These are phyloP conservation scores for Aphelenchoides bicaudatus DNA, from an alignment of 2,888 invertebrate genomes.

Conservation along the genomic window DNA sequence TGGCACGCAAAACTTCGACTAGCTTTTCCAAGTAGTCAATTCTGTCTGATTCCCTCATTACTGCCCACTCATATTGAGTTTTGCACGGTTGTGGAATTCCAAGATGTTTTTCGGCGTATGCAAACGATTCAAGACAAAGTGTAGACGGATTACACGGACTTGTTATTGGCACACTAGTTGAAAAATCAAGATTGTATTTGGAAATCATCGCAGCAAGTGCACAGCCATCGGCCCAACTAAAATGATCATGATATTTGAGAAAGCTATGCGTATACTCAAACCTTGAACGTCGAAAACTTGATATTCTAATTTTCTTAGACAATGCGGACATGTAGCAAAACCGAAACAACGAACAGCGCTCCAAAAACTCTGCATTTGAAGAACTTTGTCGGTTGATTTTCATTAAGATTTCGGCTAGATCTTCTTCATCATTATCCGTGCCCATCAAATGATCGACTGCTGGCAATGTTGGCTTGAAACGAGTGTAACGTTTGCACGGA, in stretches of 20 bases:
- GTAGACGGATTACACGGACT: constrained; percentile 20
- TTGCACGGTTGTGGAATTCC: constrained; percentile 33
- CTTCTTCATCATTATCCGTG: constrained; percentile 28
- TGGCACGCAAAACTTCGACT: constrained; percentile 18
- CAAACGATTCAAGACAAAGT: constrained; percentile 24
- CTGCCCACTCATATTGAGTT: constrained; percentile 27
- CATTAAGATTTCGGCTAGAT: constrained; percentile 15
- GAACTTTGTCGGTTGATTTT: constrained; percentile 4
- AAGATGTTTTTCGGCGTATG: constrained; percentile 24
- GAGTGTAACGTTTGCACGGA: constrained; percentile 68
- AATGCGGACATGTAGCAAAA: constrained; percentile 18
- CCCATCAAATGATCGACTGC: constrained; percentile 19
- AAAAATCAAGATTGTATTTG: constrained; percentile 37
- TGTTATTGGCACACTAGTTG: constrained; percentile 26
- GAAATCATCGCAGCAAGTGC: constrained; percentile 39
- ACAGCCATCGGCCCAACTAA: constrained; percentile 42
- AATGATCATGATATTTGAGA: constrained; percentile 5
- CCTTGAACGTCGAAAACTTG: constrained; percentile 15
- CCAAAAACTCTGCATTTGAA: constrained; percentile 63
- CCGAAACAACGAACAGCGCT: constrained; percentile 5
- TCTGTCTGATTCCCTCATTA: constrained; percentile 23
- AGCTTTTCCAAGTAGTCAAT: constrained; percentile 23
- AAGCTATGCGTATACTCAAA: neutral
- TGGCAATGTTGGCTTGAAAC: constrained; percentile 1
- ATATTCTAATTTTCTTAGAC: constrained; percentile 5